Evolutionary conservation across 2,888 invertebrate genomes (phyloP).

Genomic region (Parasteatoda lunata): DNA sequence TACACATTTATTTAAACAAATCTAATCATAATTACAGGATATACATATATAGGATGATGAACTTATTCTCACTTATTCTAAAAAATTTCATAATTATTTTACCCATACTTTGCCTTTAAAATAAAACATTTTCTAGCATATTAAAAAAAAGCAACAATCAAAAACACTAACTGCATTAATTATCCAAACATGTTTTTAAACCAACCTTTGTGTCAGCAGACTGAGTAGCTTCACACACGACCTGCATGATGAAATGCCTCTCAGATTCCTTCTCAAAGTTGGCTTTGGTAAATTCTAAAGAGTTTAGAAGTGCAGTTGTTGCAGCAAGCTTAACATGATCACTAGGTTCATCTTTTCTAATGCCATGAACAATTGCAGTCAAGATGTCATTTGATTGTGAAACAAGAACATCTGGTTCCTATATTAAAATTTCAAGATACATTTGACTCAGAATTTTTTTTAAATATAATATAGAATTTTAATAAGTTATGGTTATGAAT

Average conservation of each 20-base stretch:
- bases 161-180: not conserved
- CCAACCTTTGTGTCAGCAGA: constrained; percentile 74
- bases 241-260: constrained; percentile 99
- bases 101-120: too few species aligned
- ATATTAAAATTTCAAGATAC: not conserved
- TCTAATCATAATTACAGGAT: too few species aligned
- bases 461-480: too few species aligned
- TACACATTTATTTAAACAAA: too few species aligned
- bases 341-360: constrained; percentile 93
- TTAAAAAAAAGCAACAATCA: too few species aligned
- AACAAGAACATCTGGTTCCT: constrained; percentile 89
- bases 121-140: too few species aligned
- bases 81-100: too few species aligned
- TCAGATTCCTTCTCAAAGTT: constrained; percentile 99
- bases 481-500: too few species aligned
- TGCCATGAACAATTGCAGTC: constrained; percentile 98
- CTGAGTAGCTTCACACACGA: constrained; percentile 98
- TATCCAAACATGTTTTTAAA: not conserved
- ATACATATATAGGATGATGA: too few species aligned
- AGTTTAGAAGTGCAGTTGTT: constrained; percentile 96
- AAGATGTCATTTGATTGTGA: constrained; percentile 95
- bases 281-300: constrained; percentile 97
- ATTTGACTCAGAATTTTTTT: too few species aligned
- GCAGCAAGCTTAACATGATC: constrained; percentile 96
- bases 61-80: too few species aligned